A percentile compares a stretch with the other conserved stretches of the same genome.
Evolutionary conservation across 1,140 invertebrate species (phyloP).

Genomic region (Druon quercuslanigerum): DNA sequence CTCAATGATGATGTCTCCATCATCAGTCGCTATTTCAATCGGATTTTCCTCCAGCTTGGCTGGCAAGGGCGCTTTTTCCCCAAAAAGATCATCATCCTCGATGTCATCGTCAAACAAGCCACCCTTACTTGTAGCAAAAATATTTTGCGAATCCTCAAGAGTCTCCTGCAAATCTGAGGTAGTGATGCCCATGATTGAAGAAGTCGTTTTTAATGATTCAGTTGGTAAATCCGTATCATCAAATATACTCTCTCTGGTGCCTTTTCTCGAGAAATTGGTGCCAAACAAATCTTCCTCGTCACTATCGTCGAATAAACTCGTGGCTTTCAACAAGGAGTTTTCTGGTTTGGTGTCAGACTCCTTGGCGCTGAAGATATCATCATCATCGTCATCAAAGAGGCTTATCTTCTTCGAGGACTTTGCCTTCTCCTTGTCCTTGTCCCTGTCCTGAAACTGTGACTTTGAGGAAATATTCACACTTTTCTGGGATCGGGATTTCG

Average conservation of each 20-base stretch:
- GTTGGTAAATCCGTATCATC: not conserved
- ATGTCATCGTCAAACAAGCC: slow-evolving; percentile 55
- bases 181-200: not conserved
- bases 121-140: slow-evolving; percentile 5
- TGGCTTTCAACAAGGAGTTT: not conserved
- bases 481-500: slow-evolving; percentile 62
- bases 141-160: not conserved
- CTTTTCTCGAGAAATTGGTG: slow-evolving; percentile 24
- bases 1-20: not conserved
- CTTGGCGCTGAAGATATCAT: slow-evolving; percentile 54
- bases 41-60: not conserved
- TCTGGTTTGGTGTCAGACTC: slow-evolving; percentile 38
- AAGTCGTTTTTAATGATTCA: not conserved
- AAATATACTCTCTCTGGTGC: slow-evolving; percentile 30
- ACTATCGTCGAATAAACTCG: slow-evolving; percentile 48
- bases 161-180: not conserved
- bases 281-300: slow-evolving; percentile 52
- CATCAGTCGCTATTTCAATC: not conserved
- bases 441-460: slow-evolving; percentile 39
- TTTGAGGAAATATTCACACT: slow-evolving; percentile 53
- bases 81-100: slow-evolving; percentile 59
- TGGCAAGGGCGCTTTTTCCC: slow-evolving; percentile 34
- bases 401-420: slow-evolving; percentile 41
- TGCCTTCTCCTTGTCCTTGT: slow-evolving; percentile 32
- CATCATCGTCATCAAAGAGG: slow-evolving; percentile 60